phyloP scores from a whole-genome alignment of 2,797 vertebrate species.

The Notolepis coatsorum region DNA sequence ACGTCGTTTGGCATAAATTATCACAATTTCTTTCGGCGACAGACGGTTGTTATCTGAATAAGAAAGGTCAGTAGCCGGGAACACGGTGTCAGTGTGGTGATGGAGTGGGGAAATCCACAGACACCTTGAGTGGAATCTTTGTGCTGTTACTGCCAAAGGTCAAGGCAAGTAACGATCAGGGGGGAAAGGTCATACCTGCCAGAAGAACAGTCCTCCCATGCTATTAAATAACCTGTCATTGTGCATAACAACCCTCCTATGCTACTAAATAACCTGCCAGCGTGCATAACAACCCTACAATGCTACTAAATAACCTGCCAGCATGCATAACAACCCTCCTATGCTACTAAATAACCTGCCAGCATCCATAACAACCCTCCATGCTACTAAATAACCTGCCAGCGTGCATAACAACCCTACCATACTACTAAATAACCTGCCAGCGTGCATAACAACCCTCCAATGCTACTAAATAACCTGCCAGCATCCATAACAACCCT shows the following conservation, averaged over 20 bases:
- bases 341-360: too few relatives aligned
- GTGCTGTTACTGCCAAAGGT: conserved; percentile 71
- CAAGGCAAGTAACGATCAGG: conserved; percentile 63
- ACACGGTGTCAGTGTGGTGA: conserved; percentile 49
- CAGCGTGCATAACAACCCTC: too few relatives aligned
- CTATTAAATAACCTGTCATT: conserved; percentile 54
- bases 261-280: too few relatives aligned
- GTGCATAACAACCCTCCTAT: conserved; percentile 53
- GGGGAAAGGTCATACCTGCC: conserved; percentile 72
- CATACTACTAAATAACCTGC: too few relatives aligned
- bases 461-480: too few relatives aligned
- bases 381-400: too few relatives aligned
- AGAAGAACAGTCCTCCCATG: conserved; percentile 34
- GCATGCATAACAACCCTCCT: too few relatives aligned
- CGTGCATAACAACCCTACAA: too few relatives aligned
- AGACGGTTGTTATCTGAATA: conserved; percentile 46
- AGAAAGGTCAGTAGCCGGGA: conserved; percentile 73
- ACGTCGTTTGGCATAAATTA: conserved; percentile 69
- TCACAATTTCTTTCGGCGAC: conserved; percentile 50
- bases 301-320: too few relatives aligned
- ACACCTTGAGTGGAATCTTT: conserved; percentile 53
- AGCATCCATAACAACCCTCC: too few relatives aligned
- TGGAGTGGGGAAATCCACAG: conserved; percentile 71
- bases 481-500: too few relatives aligned
- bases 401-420: too few relatives aligned